Evolutionary conservation across 2,797 vertebrate genomes (phyloP).

Genomic region (Anguilla pacifica): DNA sequence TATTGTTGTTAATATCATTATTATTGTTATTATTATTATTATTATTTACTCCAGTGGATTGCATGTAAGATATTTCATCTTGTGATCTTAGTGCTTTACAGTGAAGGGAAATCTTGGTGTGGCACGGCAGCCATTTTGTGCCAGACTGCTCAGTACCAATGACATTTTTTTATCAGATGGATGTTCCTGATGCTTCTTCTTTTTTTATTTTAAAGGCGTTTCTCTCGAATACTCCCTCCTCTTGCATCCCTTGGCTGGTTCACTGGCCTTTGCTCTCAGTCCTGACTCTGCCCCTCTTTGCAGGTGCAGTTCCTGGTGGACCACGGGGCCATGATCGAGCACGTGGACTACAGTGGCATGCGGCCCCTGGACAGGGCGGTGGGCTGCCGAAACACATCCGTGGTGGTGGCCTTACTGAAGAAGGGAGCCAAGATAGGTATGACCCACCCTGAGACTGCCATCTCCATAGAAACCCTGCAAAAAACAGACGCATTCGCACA

Average conservation of each 20-base stretch:
- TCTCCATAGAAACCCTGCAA: neutral
- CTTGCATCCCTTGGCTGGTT: neutral
- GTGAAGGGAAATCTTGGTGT: neutral
- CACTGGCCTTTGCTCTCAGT: neutral
- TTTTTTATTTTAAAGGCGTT: too few relatives aligned
- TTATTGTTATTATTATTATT: too few relatives aligned
- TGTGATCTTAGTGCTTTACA: neutral
- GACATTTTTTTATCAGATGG: neutral
- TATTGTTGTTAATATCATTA: too few relatives aligned
- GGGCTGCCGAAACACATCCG: conserved; percentile 97
- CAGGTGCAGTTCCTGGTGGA: conserved; percentile 98
- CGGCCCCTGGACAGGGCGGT: conserved; percentile 93
- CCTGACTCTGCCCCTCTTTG: conserved; percentile 29
- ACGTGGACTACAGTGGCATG: conserved; percentile 98
- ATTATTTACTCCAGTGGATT: too few relatives aligned
- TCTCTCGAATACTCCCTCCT: too few relatives aligned
- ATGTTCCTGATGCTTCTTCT: neutral
- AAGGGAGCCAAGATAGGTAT: conserved; percentile 99
- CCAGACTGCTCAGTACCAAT: neutral
- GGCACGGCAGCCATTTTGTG: neutral
- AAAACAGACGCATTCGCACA: neutral
- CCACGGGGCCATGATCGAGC: conserved; percentile 97
- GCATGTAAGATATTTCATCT: neutral
- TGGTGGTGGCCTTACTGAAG: conserved; percentile 95
- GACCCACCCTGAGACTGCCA: conserved; percentile 27